Evolutionary conservation across 2,113 vertebrate species (phyloP), one percentile per base, ranked within the genome.

Genomic region (Cyanoderma ruficeps): DNA sequence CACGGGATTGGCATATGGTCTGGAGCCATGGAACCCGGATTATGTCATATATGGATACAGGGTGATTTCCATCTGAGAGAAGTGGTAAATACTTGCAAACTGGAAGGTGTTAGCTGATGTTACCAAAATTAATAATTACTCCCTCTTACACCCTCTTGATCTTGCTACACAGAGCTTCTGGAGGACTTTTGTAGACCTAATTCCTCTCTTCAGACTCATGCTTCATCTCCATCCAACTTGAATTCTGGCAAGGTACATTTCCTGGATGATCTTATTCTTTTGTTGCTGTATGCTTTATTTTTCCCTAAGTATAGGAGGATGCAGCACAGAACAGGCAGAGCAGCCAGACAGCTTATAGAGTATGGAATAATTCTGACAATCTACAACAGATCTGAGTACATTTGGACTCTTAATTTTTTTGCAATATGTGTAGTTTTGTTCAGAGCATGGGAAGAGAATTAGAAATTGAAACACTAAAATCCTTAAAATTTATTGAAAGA

Each of bases 401-500:
- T 76, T 90, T 88, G 65, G 60, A 24, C 55, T 87, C 42, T 56
- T n/a, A 15, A 55, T 87, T 83, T 77, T 94, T 85, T 80, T 90
- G 39, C 27, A 88, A 39, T 77, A 27, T 19, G 9, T 30, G 41
- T 61, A 50, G 27, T 59, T 65, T 85, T 83, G 27, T 85, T 76
- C 33, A 47, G 75, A 83, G 63, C 23, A 65, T 33, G 7, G 33
- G 35, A 90, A 85, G 30, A 71, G 49, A 68, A 61, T 33, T 42
- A 79, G 70, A 79, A 91, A 82, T 57, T 50, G 81, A 85, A 89
- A 76, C 8, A 16, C 27, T 22, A 10, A 74, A 70, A 85, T 88
- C 56, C 59, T 85, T 93, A 59, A 65, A 89, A 87, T 88, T 65
- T 91, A 94, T 93, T 80, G 78, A 85, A 96, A 90, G 52, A 60